A percentile compares a stretch with the other conserved stretches of the same genome.
These are phyloP conservation scores for Alviniconcha marisindica DNA, from an alignment of 1,140 invertebrate genomes.

Conservation along the genomic window DNA sequence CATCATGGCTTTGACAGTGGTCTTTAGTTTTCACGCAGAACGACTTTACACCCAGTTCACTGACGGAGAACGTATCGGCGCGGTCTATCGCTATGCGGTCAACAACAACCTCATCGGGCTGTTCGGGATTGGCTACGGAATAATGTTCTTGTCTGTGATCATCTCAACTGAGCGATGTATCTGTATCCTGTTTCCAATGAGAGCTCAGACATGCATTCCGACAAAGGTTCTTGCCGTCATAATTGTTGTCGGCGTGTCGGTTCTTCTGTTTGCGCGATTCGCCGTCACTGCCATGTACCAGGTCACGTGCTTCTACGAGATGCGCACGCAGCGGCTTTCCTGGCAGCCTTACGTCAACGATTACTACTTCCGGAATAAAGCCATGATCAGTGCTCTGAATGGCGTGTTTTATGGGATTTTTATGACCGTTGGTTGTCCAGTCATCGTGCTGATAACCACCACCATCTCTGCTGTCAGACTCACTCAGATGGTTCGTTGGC, in stretches of 20 bases:
- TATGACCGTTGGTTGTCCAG: not conserved
- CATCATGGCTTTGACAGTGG: not conserved
- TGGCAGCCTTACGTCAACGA: not conserved
- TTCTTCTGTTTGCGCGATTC: not conserved
- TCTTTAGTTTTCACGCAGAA: not conserved
- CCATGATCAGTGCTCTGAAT: not conserved
- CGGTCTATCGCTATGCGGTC: not conserved
- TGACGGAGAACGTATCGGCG: not conserved
- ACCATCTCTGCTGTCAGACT: not conserved
- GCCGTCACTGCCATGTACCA: not conserved
- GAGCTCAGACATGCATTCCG: not conserved
- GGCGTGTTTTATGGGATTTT: conserved; percentile 15
- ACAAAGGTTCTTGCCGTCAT: not conserved
- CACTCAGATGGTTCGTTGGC: not conserved
- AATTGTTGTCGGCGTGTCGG: not conserved
- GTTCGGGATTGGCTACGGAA: not conserved
- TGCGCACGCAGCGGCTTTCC: not conserved
- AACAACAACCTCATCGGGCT: not conserved
- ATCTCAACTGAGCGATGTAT: conserved; percentile 17
- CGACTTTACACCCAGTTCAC: not conserved
- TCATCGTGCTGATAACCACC: not conserved
- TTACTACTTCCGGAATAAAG: not conserved
- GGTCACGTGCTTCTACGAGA: not conserved
- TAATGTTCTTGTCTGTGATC: not conserved
- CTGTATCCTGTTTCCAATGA: not conserved